Conservation (phyloP, 2,888 invertebrate genomes). For the Mesoligia furuncula region DNA sequence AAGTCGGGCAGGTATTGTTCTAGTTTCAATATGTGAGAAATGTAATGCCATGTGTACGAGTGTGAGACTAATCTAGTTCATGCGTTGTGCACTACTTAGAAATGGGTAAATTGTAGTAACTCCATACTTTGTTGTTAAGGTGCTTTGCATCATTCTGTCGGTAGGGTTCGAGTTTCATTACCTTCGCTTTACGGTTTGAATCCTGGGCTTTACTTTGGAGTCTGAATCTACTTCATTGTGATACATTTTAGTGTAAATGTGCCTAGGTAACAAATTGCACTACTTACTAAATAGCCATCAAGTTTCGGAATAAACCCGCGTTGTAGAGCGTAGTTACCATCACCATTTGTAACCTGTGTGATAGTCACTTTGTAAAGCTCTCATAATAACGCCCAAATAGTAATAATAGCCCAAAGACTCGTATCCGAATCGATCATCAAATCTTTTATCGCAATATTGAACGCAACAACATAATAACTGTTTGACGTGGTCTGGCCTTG, state of each 20-base stretch:
- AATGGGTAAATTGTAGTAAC: not conserved
- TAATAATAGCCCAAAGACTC: too few relatives aligned
- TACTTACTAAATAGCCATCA: not conserved
- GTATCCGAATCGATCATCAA: too few relatives aligned
- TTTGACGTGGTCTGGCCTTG: too few relatives aligned
- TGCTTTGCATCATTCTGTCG: not conserved
- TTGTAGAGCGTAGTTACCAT: too few relatives aligned
- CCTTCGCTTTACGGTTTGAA: not conserved
- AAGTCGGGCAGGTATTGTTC: slow-evolving; percentile 15
- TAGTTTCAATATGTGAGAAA: slow-evolving; percentile 25
- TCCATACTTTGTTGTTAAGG: not conserved
- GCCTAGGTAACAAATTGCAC: not conserved
- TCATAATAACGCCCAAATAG: not conserved
- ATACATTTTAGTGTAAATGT: not conserved
- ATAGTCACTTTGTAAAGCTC: not conserved
- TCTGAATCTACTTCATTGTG: not conserved
- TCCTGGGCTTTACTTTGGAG: not conserved
- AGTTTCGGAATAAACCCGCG: not conserved
- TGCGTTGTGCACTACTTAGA: slow-evolving; percentile 8
- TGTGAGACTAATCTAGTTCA: not conserved
- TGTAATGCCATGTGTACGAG: not conserved
- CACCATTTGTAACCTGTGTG: too few relatives aligned
- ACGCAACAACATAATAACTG: too few relatives aligned
- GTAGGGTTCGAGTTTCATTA: slow-evolving; percentile 1
- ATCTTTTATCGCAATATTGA: too few relatives aligned